phyloP scores from a whole-genome alignment of 1,140 invertebrate genomes.

The Elymnias hypermnestra region DNA sequence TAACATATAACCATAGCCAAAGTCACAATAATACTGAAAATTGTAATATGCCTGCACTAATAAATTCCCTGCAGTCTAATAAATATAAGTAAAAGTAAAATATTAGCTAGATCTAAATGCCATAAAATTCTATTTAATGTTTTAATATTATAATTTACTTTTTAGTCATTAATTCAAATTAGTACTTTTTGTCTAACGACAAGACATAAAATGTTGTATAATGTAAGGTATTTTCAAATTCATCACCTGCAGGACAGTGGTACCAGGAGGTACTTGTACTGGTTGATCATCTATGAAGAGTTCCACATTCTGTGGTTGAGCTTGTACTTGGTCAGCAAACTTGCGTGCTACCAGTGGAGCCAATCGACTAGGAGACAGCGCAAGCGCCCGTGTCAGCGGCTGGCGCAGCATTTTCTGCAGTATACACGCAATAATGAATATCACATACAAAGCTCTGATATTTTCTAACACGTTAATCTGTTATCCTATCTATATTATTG shows the following conservation, averaged over 20 bases:
- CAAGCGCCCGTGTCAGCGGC: slow-evolving; percentile 73
- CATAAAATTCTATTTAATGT: no score
- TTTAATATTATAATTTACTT: no score
- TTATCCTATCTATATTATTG: no score
- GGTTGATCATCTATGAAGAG: slow-evolving; percentile 98
- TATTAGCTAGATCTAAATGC: no score
- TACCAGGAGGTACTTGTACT: slow-evolving; percentile 96
- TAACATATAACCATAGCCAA: no score
- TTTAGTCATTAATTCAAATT: no score
- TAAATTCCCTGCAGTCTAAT: no score
- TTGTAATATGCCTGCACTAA: no score
- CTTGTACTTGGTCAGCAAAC: slow-evolving; percentile 57
- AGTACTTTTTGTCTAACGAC: no score
- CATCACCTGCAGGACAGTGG: slow-evolving; percentile 97
- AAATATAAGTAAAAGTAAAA: no score
- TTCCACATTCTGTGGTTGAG: slow-evolving; percentile 90
- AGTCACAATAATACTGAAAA: no score
- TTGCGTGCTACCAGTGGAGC: slow-evolving; percentile 60
- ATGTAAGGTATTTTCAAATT: neutral
- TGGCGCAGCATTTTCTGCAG: slow-evolving; percentile 78
- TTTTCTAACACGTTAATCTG: slow-evolving; percentile 12
- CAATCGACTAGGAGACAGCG: slow-evolving; percentile 51
- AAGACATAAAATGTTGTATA: neutral
- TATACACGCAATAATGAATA: slow-evolving; percentile 26
- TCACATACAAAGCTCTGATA: neutral